These are phyloP conservation scores for Lordiphosa mommai DNA, from an alignment of 1,140 invertebrate genomes.

Conservation along the genomic window DNA sequence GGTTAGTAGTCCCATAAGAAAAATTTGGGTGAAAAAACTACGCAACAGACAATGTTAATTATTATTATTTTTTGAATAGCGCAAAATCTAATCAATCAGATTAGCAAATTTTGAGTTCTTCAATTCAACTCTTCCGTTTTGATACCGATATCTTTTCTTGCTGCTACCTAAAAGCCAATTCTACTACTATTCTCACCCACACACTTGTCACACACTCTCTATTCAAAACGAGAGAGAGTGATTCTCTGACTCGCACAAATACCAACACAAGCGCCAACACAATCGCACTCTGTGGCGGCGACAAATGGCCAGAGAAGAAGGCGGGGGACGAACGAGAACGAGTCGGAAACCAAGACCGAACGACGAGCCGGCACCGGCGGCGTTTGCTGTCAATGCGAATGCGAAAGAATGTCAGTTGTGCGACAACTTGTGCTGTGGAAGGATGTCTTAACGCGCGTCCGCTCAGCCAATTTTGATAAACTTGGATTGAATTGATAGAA, in stretches of 20 bases:
- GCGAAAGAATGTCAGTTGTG: conserved; percentile 71
- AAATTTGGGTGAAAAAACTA: too few relatives aligned
- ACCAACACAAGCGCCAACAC: conserved; percentile 21
- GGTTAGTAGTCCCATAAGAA: too few relatives aligned
- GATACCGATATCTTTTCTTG: too few relatives aligned
- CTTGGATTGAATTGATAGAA: too few relatives aligned
- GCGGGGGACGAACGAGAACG: conserved; percentile 30
- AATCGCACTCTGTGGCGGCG: conserved; percentile 14
- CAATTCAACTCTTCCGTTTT: too few relatives aligned
- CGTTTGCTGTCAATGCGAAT: conserved; percentile 35
- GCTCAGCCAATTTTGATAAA: conserved; percentile 16
- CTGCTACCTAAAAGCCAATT: too few relatives aligned
- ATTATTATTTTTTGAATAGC: too few relatives aligned
- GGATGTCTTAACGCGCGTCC: conserved; percentile 72
- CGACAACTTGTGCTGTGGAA: conserved; percentile 71
- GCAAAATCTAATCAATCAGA: too few relatives aligned
- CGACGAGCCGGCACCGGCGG: conserved; percentile 51
- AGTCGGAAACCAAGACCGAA: conserved; percentile 29
- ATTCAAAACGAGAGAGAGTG: background rate
- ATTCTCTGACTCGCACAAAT: conserved; percentile 15
- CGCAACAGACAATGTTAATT: too few relatives aligned
- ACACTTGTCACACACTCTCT: too few relatives aligned
- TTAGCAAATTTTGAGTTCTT: too few relatives aligned
- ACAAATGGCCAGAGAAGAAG: conserved; percentile 14
- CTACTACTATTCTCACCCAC: too few relatives aligned